Evolutionary conservation across 2,113 vertebrate genomes (phyloP).

Genomic region (Podarcis muralis): DNA sequence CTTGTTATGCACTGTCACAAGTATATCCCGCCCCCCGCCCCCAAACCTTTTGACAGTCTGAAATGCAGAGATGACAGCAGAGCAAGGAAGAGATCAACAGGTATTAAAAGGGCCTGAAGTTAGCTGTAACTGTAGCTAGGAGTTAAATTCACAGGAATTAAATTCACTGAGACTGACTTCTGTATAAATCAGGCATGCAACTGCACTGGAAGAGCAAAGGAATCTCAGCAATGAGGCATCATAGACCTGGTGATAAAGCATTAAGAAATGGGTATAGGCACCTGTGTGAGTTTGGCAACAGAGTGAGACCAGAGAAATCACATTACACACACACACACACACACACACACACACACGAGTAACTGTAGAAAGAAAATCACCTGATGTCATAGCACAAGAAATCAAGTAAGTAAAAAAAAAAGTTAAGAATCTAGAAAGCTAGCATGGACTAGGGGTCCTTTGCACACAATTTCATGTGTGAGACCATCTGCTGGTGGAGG

Average conservation of each 20-base stretch:
- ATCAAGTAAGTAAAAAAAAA: too few relatives aligned
- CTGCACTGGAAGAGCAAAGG: background rate
- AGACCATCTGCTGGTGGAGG: too few relatives aligned
- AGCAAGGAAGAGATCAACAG: background rate
- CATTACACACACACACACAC: too few relatives aligned
- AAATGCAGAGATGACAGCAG: accelerated
- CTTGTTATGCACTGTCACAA: conserved; percentile 55
- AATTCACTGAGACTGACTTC: background rate
- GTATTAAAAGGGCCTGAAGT: background rate
- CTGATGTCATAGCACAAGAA: too few relatives aligned
- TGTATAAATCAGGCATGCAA: background rate
- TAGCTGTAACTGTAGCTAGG: background rate
- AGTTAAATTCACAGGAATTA: background rate
- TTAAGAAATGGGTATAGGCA: background rate
- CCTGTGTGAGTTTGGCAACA: background rate
- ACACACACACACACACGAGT: too few relatives aligned
- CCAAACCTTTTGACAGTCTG: background rate
- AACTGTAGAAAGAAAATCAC: too few relatives aligned
- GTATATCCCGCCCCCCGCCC: accelerated
- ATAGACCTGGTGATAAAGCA: background rate
- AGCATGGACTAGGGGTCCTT: too few relatives aligned
- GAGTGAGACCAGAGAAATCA: background rate
- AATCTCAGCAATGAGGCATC: background rate
- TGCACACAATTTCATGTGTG: too few relatives aligned
- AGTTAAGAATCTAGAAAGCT: too few relatives aligned